phyloP scores from a whole-genome alignment of 2,888 invertebrate genomes.

The Idaea dimidiata region DNA sequence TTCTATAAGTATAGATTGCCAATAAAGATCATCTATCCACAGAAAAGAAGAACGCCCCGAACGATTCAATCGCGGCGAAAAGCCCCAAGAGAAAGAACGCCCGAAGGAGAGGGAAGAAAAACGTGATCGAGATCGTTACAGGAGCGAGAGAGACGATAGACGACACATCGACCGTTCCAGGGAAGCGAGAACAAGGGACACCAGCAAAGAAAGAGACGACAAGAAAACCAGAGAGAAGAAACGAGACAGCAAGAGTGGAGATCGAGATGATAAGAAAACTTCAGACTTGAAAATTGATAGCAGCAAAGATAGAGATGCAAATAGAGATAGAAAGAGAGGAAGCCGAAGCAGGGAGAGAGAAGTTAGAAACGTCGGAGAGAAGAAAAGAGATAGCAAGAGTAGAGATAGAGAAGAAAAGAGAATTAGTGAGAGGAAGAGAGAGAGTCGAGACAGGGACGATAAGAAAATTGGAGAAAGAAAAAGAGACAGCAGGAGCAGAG shows the following conservation, averaged over 20 bases:
- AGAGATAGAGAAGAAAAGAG: slow-evolving; percentile 19
- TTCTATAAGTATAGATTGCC: neutral
- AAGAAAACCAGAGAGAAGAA: slow-evolving; percentile 7
- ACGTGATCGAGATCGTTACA: slow-evolving; percentile 23
- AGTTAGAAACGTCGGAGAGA: slow-evolving; percentile 27
- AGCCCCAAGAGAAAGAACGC: slow-evolving; percentile 22
- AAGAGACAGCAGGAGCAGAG: slow-evolving; percentile 16
- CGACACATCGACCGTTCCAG: neutral
- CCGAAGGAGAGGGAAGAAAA: slow-evolving; percentile 32
- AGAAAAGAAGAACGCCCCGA: slow-evolving; percentile 50
- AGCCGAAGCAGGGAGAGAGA: slow-evolving; percentile 18
- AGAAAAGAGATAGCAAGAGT: slow-evolving; percentile 25
- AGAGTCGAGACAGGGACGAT: slow-evolving; percentile 18
- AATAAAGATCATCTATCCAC: neutral
- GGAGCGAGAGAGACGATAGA: slow-evolving; percentile 10
- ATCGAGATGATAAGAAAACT: slow-evolving; percentile 17
- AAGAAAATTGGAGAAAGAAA: slow-evolving; percentile 13
- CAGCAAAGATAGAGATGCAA: slow-evolving; percentile 25
- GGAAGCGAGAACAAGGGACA: slow-evolving; percentile 1
- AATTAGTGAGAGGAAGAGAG: slow-evolving; percentile 23
- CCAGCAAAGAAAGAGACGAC: slow-evolving; percentile 20
- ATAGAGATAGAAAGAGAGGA: slow-evolving; percentile 24
- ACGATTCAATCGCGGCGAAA: slow-evolving; percentile 38
- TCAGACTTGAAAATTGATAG: slow-evolving; percentile 19
- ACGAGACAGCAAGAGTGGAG: slow-evolving; percentile 14